These are phyloP conservation scores for Lamprotornis superbus DNA, from an alignment of 2,113 vertebrate genomes.

Conservation along the genomic window DNA sequence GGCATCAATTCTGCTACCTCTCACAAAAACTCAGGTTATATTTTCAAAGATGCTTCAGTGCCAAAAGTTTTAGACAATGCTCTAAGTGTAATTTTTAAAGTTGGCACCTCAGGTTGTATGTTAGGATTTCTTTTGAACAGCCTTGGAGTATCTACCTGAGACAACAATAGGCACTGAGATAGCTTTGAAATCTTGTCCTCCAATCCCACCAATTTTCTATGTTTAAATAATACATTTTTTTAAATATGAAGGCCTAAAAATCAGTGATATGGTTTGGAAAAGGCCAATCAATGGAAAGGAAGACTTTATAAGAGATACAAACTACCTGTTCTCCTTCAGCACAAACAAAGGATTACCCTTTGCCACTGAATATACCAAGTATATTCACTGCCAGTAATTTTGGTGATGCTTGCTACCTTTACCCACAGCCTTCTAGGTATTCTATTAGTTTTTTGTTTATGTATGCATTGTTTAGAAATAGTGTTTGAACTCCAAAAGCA, in stretches of 20 bases:
- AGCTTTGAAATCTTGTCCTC: neutral
- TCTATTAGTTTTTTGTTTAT: neutral
- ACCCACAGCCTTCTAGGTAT: neutral
- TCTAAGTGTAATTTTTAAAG: neutral
- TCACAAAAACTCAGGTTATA: neutral
- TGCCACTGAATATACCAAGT: neutral
- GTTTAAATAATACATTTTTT: neutral
- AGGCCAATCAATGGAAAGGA: neutral
- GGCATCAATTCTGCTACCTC: neutral
- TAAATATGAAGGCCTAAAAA: neutral
- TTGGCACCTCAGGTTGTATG: neutral
- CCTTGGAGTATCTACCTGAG: neutral
- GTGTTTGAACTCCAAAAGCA: neutral
- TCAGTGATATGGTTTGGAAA: neutral
- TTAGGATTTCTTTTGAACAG: neutral
- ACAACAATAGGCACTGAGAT: neutral
- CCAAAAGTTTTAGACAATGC: neutral
- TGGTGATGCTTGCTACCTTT: neutral
- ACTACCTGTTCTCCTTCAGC: neutral
- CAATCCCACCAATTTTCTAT: neutral
- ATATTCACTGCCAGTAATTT: neutral
- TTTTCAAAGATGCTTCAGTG: neutral
- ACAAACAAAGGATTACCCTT: neutral
- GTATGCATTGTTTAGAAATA: neutral
- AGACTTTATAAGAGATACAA: neutral